Evolutionary conservation across 2,113 vertebrate species (phyloP).

Genomic region (Stegostoma tigrinum): DNA sequence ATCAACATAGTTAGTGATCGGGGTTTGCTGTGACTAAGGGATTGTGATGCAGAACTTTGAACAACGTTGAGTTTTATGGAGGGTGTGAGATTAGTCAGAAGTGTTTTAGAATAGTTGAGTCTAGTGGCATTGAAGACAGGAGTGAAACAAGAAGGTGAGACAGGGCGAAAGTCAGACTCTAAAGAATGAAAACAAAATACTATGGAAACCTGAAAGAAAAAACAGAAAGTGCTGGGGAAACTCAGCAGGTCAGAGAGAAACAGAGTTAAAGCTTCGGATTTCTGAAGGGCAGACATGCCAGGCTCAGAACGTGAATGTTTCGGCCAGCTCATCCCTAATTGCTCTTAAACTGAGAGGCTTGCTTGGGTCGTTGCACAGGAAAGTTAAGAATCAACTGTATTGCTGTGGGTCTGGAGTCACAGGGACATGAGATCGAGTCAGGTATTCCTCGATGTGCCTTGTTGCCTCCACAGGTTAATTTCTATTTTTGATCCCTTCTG

Average conservation of each 20-base stretch:
- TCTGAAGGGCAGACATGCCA: too few relatives aligned
- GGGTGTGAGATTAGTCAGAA: not conserved
- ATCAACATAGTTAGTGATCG: not conserved
- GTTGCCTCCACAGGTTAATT: too few relatives aligned
- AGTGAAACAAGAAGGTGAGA: not conserved
- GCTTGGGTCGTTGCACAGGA: too few relatives aligned
- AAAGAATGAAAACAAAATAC: too few relatives aligned
- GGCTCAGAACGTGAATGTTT: too few relatives aligned
- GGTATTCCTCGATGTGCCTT: too few relatives aligned
- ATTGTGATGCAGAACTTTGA: not conserved
- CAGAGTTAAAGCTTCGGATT: not conserved
- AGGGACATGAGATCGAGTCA: not conserved
- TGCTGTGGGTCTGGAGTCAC: not conserved
- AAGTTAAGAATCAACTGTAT: too few relatives aligned
- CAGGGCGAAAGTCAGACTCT: not conserved
- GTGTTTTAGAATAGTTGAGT: not conserved
- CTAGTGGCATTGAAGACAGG: not conserved
- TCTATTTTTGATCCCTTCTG: not conserved
- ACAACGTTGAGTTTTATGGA: not conserved
- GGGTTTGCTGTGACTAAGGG: not conserved
- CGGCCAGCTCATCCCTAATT: too few relatives aligned
- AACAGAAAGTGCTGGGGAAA: not conserved
- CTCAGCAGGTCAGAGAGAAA: not conserved
- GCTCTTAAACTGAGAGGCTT: too few relatives aligned
- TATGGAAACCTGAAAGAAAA: not conserved